phyloP scores from a whole-genome alignment of 2,888 invertebrate species.

The Cephalotes varians region DNA sequence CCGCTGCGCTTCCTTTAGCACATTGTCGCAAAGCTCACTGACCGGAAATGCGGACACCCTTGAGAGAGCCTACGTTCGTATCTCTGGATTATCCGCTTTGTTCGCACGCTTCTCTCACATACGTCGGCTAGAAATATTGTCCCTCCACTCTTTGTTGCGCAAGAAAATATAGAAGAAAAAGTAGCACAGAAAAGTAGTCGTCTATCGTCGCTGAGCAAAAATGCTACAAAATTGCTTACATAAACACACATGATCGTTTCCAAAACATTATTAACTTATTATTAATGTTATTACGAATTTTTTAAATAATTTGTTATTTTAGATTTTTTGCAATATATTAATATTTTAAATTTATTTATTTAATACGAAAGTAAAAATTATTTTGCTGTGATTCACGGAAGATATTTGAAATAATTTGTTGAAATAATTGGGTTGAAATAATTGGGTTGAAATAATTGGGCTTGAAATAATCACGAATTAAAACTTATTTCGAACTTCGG shows the following conservation, averaged over 20 bases:
- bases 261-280: background rate
- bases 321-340: background rate
- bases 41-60: conserved; percentile 50
- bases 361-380: background rate
- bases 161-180: conserved; percentile 22
- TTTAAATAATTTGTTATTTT: background rate
- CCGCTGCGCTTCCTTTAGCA: conserved; percentile 39
- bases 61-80: conserved; percentile 45
- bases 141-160: background rate
- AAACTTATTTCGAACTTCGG: background rate
- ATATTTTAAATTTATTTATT: background rate
- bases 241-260: background rate
- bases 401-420: no score
- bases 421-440: no score
- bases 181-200: background rate
- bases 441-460: background rate
- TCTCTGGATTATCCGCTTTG: conserved; percentile 34
- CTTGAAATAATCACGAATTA: background rate
- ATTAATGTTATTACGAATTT: no score
- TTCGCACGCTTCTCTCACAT: conserved; percentile 11
- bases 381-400: background rate
- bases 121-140: conserved; percentile 29
- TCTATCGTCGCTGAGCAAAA: background rate
- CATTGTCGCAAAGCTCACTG: conserved; percentile 53
- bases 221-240: background rate